These are phyloP conservation scores for Zaprionus lachaisei DNA, from an alignment of 1,140 invertebrate species.

Conservation along the genomic window DNA sequence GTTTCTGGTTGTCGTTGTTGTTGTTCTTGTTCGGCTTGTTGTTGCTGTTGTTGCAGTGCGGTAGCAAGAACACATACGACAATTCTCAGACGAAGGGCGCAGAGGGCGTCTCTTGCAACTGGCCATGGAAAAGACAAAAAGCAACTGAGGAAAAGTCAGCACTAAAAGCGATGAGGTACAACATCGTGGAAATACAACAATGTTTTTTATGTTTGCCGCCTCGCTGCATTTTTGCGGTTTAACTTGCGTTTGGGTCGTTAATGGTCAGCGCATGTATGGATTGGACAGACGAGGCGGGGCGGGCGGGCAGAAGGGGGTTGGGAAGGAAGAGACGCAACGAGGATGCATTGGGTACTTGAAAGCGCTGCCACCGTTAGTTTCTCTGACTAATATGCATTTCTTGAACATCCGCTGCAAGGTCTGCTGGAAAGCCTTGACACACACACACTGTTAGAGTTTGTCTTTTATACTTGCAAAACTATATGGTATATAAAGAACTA, in stretches of 20 bases:
- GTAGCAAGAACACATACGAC: slow-evolving; percentile 34
- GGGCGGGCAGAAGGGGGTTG: neutral
- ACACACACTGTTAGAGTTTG: too few relatives aligned
- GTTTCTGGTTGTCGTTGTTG: slow-evolving; percentile 3
- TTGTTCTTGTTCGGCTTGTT: slow-evolving; percentile 7
- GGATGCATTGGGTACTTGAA: neutral
- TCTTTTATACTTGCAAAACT: too few relatives aligned
- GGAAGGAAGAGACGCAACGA: neutral
- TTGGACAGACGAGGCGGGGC: neutral
- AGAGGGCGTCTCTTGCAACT: slow-evolving; percentile 10
- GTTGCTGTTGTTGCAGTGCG: neutral
- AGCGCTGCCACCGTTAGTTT: neutral
- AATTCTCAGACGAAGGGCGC: slow-evolving; percentile 27
- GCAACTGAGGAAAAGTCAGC: neutral
- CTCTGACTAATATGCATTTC: neutral
- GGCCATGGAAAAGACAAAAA: slow-evolving; percentile 21
- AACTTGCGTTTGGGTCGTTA: slow-evolving; percentile 19
- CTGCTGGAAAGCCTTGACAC: neutral
- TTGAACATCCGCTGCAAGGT: neutral
- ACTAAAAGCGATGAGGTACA: slow-evolving; percentile 28
- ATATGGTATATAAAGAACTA: neutral
- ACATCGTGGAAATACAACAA: slow-evolving; percentile 23
- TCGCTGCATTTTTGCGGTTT: slow-evolving; percentile 45
- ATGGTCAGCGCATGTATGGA: slow-evolving; percentile 28
- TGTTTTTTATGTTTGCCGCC: slow-evolving; percentile 43